Evolutionary conservation across 2,797 vertebrate species (phyloP).

Genomic region (Acanthurus leucopareius): DNA sequence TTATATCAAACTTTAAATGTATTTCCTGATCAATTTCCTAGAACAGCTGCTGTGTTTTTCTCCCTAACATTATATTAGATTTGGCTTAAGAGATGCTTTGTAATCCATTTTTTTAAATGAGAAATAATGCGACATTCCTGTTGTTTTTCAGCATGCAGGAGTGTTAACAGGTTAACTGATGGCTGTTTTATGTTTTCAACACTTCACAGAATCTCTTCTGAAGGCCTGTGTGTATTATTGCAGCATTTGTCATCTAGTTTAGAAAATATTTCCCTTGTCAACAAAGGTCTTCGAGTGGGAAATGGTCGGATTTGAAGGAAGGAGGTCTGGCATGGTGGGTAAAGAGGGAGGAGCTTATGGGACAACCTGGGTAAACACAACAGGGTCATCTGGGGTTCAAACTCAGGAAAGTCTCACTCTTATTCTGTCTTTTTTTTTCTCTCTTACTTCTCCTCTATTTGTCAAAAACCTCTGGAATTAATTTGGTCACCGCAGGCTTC

Average conservation of each 20-base stretch:
- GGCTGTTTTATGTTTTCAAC: background rate
- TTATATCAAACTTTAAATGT: background rate
- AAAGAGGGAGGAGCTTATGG: slow-evolving; percentile 86
- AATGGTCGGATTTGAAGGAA: slow-evolving; percentile 24
- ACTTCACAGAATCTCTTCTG: background rate
- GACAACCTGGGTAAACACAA: slow-evolving; percentile 91
- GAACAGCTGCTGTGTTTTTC: no score
- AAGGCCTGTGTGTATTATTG: background rate
- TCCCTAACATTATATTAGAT: background rate
- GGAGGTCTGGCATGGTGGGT: slow-evolving; percentile 80
- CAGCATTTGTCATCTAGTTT: slow-evolving; percentile 24
- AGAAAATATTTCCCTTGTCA: slow-evolving; percentile 41
- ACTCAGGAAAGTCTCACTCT: slow-evolving; percentile 64
- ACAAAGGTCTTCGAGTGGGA: slow-evolving; percentile 39
- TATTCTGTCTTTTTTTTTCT: slow-evolving; percentile 28
- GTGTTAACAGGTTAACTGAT: background rate
- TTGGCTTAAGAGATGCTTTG: background rate
- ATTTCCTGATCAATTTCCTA: background rate
- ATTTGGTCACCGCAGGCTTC: slow-evolving; percentile 14
- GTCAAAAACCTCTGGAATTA: slow-evolving; percentile 42
- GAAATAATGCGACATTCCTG: background rate
- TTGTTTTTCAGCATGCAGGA: background rate
- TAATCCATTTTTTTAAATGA: background rate
- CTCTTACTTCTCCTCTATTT: slow-evolving; percentile 28
- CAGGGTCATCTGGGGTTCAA: slow-evolving; percentile 91